These are phyloP conservation scores for Tetragonisca angustula DNA, from an alignment of 2,888 invertebrate species.

Conservation along the genomic window DNA sequence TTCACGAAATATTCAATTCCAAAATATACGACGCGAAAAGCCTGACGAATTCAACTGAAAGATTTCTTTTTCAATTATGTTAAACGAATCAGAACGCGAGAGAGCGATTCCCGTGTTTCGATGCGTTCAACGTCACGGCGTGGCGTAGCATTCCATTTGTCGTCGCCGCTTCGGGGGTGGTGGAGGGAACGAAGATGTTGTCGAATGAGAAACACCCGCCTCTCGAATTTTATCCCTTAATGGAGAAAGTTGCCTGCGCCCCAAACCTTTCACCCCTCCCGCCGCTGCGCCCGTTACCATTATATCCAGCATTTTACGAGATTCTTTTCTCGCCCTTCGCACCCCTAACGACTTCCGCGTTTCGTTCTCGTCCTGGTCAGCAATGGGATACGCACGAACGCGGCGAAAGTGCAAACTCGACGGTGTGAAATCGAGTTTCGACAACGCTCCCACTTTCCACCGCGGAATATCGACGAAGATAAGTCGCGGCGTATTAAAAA, in stretches of 20 bases:
- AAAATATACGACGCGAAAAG: too few relatives aligned
- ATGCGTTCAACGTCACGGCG: not conserved
- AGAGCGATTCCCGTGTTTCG: not conserved
- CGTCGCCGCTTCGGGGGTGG: not conserved
- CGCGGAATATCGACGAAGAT: not conserved
- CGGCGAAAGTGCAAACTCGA: not conserved
- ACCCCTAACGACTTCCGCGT: slow-evolving; percentile 58
- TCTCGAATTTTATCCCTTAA: slow-evolving; percentile 64
- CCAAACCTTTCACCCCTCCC: too few relatives aligned
- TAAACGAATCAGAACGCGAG: not conserved
- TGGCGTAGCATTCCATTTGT: slow-evolving; percentile 26
- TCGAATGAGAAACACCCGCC: slow-evolving; percentile 53
- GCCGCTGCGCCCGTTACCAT: slow-evolving; percentile 37
- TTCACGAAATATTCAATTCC: too few relatives aligned
- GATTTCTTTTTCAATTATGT: too few relatives aligned
- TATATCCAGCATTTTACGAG: slow-evolving; percentile 63
- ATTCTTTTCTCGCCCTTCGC: slow-evolving; percentile 28
- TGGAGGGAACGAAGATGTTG: slow-evolving; percentile 31
- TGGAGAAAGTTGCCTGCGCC: slow-evolving; percentile 38
- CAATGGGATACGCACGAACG: not conserved
- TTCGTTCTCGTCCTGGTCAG: slow-evolving; percentile 50
- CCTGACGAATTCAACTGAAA: too few relatives aligned
- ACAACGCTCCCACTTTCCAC: not conserved
- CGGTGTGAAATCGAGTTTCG: not conserved
- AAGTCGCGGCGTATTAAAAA: not conserved